These are phyloP conservation scores for Apoderus coryli DNA, from an alignment of 2,888 invertebrate species.

Conservation along the genomic window DNA sequence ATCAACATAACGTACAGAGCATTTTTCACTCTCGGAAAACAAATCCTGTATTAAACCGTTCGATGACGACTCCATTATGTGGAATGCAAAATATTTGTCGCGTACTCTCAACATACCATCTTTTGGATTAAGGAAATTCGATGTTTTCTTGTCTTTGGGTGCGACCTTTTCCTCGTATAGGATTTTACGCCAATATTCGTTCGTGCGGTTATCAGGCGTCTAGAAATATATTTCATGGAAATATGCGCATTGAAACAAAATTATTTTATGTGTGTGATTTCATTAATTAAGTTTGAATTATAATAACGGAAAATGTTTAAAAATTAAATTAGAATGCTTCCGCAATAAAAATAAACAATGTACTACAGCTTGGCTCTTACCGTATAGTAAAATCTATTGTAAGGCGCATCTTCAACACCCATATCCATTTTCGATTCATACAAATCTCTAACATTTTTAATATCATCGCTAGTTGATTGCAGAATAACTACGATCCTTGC, in stretches of 20 bases:
- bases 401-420: slow-evolving; percentile 12
- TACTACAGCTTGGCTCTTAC: slow-evolving; percentile 10
- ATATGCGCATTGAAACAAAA: too few relatives aligned
- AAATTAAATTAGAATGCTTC: too few relatives aligned
- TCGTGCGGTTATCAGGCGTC: too few relatives aligned
- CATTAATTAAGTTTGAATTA: too few relatives aligned
- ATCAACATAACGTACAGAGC: slow-evolving; percentile 8
- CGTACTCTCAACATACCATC: slow-evolving; percentile 12
- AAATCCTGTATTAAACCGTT: slow-evolving; percentile 9
- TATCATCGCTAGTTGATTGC: slow-evolving; percentile 11
- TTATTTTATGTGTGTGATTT: too few relatives aligned
- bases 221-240: slow-evolving; percentile 8
- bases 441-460: slow-evolving; percentile 7
- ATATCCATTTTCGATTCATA: slow-evolving; percentile 12
- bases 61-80: slow-evolving; percentile 8
- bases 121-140: slow-evolving; percentile 9
- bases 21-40: slow-evolving; percentile 10
- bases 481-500: slow-evolving; percentile 12
- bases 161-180: slow-evolving; percentile 12
- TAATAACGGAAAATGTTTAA: too few relatives aligned
- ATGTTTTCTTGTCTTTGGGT: slow-evolving; percentile 6
- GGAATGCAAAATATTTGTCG: slow-evolving; percentile 12
- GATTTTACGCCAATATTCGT: slow-evolving; percentile 12
- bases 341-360: slow-evolving; percentile 3
- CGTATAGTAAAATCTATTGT: slow-evolving; percentile 12